Base-by-base conservation (phyloP, 2,797 vertebrate genomes). In the Sebastiscus albofasciatus region DNA sequence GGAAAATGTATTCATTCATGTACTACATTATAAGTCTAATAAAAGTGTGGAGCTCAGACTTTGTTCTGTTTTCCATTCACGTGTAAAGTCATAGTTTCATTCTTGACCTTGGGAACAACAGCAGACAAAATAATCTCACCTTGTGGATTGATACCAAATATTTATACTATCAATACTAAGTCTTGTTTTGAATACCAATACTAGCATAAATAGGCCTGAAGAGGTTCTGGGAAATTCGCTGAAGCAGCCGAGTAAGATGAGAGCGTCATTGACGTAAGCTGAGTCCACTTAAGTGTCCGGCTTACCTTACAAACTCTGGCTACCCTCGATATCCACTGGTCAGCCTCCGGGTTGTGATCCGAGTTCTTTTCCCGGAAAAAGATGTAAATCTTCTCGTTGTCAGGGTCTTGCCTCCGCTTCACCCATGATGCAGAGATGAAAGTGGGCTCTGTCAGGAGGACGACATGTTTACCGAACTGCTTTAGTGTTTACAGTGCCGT, bases 361-460 rank as follows among this genome's bases (percentile, higher is more conserved):
- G 93, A 90, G 84, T 96, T 96, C 86, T 95, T 96, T 66, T 97
- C 96, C 3, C 95, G 92, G 64, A 97, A 96, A 58, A 96, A 95
- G 1, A 96, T 22, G 24, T 96, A 97, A 5, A 97, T 96, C 78
- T 96, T 96, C 33, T 97, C 96, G n/a, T 96, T 92, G 2, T 91
- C 83, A 0, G 90, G 83, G 65, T 96, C 94, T 0, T 94, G 66
- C 2, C 34, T 14, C 27, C 42, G 90, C 62, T 87, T 83, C 24
- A 96, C 92, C 93, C 93, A 94, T 42, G 93, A 90, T 0, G 91
- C 92, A 16, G 93, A 93, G 67, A 97, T 92, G 36, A 96, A 96
- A 0, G 94, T 96, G 67, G 96, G 96, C 55, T 96, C 96, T 96
- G 85, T 46, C 20, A 55, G 8, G 27, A 67, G 49, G 18, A 73